Evolutionary conservation across 2,888 invertebrate species (phyloP).

Genomic region (Catonia carolina): DNA sequence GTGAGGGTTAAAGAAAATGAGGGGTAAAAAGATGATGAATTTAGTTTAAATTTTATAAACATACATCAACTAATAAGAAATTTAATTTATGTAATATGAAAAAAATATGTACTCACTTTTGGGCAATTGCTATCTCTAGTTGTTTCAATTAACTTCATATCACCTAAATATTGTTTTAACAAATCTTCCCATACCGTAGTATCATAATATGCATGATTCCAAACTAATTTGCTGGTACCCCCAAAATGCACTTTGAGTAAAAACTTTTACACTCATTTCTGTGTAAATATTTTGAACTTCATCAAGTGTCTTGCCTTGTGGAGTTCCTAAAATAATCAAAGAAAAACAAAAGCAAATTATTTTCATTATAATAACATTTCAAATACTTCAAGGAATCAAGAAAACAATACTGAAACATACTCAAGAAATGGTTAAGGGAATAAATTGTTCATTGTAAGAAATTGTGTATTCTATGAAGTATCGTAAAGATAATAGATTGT

Average conservation of each 20-base stretch:
- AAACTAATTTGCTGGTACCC: conserved; percentile 73
- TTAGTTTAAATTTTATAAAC: too few relatives aligned
- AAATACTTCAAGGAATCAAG: too few relatives aligned
- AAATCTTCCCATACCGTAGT: conserved; percentile 74
- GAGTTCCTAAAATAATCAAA: conserved; percentile 44
- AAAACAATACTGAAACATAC: too few relatives aligned
- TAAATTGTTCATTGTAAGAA: too few relatives aligned
- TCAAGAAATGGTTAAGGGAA: too few relatives aligned
- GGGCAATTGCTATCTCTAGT: conserved; percentile 49
- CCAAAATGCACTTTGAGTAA: conserved; percentile 55
- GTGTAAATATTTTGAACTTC: conserved; percentile 56
- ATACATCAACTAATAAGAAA: too few relatives aligned
- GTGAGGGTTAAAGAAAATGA: too few relatives aligned
- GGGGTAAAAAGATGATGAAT: too few relatives aligned
- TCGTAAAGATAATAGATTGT: too few relatives aligned
- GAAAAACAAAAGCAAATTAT: neutral
- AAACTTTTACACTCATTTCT: conserved; percentile 55
- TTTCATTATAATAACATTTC: too few relatives aligned
- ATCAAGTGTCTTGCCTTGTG: conserved; percentile 51
- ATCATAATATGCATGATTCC: conserved; percentile 84
- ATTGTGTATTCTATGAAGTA: too few relatives aligned
- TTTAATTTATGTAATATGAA: too few relatives aligned
- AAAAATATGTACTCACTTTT: conserved; percentile 49
- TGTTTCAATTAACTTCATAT: conserved; percentile 54
- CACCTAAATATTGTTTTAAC: conserved; percentile 58